Base-by-base conservation (phyloP, 2,888 invertebrate species). In the Muschampia plurimacula region DNA sequence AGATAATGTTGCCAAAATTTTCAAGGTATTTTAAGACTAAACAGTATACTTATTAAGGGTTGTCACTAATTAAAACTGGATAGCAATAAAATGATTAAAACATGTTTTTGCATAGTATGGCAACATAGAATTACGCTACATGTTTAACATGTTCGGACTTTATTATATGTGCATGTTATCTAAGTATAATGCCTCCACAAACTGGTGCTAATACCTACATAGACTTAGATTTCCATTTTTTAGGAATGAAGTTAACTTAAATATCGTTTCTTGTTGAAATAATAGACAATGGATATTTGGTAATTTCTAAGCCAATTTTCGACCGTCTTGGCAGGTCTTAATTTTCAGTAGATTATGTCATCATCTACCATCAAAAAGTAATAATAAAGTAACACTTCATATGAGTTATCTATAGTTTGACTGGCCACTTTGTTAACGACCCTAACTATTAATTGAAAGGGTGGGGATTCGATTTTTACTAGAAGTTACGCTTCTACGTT, bases 151-250 rank as follows among this genome's bases (percentile, higher is more conserved):
- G 62, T 67, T 68, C 32, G 32, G 44, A 46, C 59, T 15, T 46
- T 68, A 46, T 69, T 62, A 39, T 49, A 62, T 39, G 49, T 39
- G 60, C 65, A n/a, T 70, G 57, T 65, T 46, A 57, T 32, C 49
- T 55, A 62, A 4, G 32, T 64, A 39, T 22, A 39, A 67, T 67
- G 72, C 72, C 72, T 72, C 67, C 69, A 76, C 74, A 74, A 66
- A 75, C 72, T 79, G 77, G 80, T 81, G 74, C 79, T 82, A 81
- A 77, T 77, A 76, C 59, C 67, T 67, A 67, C 49, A 62, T 66
- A 60, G 59, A 60, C 39, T 28, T 60, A 71, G 52, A 67, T 44
- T 66, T 66, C 71, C 49, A 60, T 52, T 2, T 22, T 66, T 8
- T 52, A 52, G 12, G 52, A 10, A 28, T 28, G 28, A 68, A 60